A percentile compares a stretch with the other conserved stretches of the same genome.
These are phyloP conservation scores for Ataeniobius toweri DNA, from an alignment of 2,797 vertebrate species.

Conservation along the genomic window DNA sequence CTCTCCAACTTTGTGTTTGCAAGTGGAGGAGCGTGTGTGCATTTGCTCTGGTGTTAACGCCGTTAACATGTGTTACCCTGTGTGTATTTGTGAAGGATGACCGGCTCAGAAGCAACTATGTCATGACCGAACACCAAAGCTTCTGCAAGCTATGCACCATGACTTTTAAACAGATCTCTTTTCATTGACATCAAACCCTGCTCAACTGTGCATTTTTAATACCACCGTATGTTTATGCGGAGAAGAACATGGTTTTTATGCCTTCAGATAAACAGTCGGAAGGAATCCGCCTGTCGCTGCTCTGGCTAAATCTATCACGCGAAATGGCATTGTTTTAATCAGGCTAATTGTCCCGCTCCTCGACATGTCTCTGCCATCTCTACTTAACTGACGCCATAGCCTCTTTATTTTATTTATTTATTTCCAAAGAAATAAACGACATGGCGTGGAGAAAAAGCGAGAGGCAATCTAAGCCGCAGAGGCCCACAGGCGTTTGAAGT, in stretches of 20 bases:
- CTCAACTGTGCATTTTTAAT: constrained; percentile 71
- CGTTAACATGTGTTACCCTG: constrained; percentile 36
- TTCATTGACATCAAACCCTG: constrained; percentile 70
- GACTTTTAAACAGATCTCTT: constrained; percentile 75
- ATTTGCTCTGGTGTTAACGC: constrained; percentile 30
- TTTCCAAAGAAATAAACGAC: constrained; percentile 67
- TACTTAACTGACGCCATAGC: constrained; percentile 61
- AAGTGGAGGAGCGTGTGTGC: constrained; percentile 18
- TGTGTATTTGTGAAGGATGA: constrained; percentile 53
- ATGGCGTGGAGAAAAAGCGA: constrained; percentile 62
- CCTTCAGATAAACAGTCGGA: constrained; percentile 26
- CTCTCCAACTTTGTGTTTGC: constrained; percentile 33
- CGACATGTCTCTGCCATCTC: constrained; percentile 58
- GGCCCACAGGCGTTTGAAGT: constrained; percentile 78
- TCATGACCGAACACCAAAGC: constrained; percentile 76
- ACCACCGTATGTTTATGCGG: constrained; percentile 62
- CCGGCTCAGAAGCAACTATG: constrained; percentile 66
- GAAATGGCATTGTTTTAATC: constrained; percentile 74
- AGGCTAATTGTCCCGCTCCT: constrained; percentile 72
- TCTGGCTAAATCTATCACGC: constrained; percentile 58
- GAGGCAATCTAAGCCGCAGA: constrained; percentile 76
- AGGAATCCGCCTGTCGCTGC: constrained; percentile 41
- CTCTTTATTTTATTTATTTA: constrained; percentile 27
- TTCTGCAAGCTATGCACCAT: constrained; percentile 69
- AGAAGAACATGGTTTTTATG: constrained; percentile 65